Evolutionary conservation across 2,797 vertebrate species (phyloP), one percentile per base, ranked within the genome.

Genomic region (Hephaestus fuliginosus): DNA sequence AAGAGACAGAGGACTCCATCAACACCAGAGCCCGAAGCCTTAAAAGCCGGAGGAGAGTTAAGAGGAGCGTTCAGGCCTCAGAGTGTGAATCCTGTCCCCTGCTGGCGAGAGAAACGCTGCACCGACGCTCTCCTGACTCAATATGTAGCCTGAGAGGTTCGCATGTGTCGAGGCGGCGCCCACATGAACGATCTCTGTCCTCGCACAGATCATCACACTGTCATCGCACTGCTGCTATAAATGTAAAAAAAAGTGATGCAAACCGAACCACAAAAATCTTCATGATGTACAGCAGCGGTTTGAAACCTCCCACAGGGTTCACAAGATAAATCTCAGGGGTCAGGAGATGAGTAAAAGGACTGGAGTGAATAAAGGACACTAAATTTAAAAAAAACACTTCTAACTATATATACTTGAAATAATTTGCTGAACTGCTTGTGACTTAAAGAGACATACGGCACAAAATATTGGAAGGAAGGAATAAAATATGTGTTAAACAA

Each of bases 41-140:
- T 12, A 6, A 17, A 33, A 22, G 18, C 25, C 10, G 11, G 2
- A 17, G 17, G 64, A 22, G 43, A 41, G 39, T 20, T 14, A 18
- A 46, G 48, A 55, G 55, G 28, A 30, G 33, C 5, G 1, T 56
- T 33, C 33, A 20, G 22, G 30, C 30, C 41, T 46, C 53, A 39
- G 51, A 67, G 64, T 53, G 55, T 61, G 62, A 78, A 74, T 81
- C 57, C 87, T 86, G 82, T 67, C 91, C 89, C 80, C 88, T 93
- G 48, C 88, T 91, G 91, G 89, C 62, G 76, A 81, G 41, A 55
- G 20, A 52, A 41, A 62, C 39, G 14, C 78, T 20, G 36, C 18
- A 10, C 57, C 3, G 62, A 68, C 49, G 11, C 53, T 33, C 30
- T n/a, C 13, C 69, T 55, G 66, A 70, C 20, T 83, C 76, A 71